Base-by-base conservation (phyloP, 2,888 invertebrate genomes). In the Leptopilina drosophilae region DNA sequence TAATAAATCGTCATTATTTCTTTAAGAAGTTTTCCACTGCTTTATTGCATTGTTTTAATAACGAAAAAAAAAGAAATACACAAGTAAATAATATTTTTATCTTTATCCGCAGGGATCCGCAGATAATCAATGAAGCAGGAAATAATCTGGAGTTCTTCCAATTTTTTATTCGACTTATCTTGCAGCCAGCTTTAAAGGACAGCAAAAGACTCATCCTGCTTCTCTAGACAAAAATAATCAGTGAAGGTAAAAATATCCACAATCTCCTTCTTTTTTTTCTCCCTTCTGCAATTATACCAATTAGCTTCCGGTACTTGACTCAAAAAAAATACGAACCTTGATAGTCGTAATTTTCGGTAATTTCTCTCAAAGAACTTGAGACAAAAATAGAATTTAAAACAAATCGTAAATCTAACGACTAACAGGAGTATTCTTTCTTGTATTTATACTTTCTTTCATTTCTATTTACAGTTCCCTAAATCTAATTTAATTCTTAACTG, bases 121-220 rank as follows among this genome's bases (percentile, higher is more conserved):
- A 73, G 73, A 56, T 73, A 56, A 73, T 46, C 67, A 67, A 26
- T 73, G 33, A 73, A 73, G 73, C 73, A 40, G 56, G 73, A 40
- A 53, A 59, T 69, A 69, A 69, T 73, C 73, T 73, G 73, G 73
- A 73, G 56, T 73, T 59, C 56, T 59, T 73, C 40, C 56, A 59
- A 69, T 59, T 56, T 73, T 53, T 73, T 33, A 73, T 73, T 56
- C 56, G 73, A 33, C 56, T 73, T 56, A 73, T 73, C 73, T 73
- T 59, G 9, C 73, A 40, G 33, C 33, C 33, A 8, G 26, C 53
- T 56, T 73, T 11, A 14, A 59, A 56, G 40, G 42, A 42, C 8
- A 73, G 40, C 56, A 59, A 53, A 15, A 42, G 40, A 73, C 26
- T 69, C 42, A 42, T 42, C 3, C 49, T 20, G 26, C 33, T 20